These are phyloP conservation scores for Eleginops maclovinus DNA, from an alignment of 2,113 vertebrate species.

Conservation along the genomic window DNA sequence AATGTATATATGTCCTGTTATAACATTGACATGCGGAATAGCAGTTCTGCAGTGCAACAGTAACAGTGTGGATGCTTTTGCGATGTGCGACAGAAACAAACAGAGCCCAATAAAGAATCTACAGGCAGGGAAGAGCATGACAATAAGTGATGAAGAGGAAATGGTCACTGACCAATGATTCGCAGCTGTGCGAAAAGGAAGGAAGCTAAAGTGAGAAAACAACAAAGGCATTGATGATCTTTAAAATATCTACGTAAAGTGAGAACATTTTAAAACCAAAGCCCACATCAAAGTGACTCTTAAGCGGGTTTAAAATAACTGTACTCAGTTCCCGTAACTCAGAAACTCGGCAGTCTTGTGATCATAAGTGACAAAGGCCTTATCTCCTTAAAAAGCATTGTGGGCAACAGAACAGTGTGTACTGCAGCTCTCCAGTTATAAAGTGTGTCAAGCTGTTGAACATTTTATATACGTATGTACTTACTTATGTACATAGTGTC, in stretches of 20 bases:
- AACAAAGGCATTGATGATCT: not conserved
- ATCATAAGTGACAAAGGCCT: not conserved
- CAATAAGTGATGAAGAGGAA: conserved; percentile 26
- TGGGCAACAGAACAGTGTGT: not conserved
- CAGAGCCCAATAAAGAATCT: not conserved
- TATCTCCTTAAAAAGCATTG: not conserved
- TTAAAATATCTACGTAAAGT: not conserved
- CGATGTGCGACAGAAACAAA: not conserved
- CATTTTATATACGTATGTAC: not conserved
- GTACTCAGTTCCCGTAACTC: not conserved
- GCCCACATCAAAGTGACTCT: not conserved
- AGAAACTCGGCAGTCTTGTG: not conserved
- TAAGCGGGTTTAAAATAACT: not conserved
- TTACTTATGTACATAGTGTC: not conserved
- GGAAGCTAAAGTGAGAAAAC: conserved; percentile 44
- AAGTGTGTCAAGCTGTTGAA: not conserved
- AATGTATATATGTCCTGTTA: no score
- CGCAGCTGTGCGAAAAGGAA: conserved; percentile 26
- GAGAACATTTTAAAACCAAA: conserved; percentile 13
- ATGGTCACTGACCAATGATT: conserved; percentile 40
- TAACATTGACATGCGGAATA: no score
- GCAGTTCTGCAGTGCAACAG: no score
- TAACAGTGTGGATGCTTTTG: not conserved
- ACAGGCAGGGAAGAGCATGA: not conserved
- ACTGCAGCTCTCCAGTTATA: not conserved